phyloP scores from a whole-genome alignment of 2,797 vertebrate genomes.

The Psittacula derbiana region DNA sequence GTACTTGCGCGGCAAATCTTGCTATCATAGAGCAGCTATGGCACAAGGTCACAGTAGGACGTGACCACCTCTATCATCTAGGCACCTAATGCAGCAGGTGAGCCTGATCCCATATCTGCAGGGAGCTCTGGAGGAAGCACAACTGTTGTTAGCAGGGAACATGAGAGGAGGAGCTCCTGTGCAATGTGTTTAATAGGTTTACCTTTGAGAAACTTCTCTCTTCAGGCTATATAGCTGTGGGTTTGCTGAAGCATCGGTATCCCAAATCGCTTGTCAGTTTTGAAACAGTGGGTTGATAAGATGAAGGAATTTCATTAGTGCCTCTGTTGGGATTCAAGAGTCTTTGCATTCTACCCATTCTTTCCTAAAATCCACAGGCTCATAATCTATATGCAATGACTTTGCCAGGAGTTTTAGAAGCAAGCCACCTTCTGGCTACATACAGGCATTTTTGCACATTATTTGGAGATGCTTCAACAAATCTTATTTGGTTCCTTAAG shows the following conservation, averaged over 20 bases:
- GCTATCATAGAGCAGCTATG: fast-evolving
- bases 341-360: not conserved
- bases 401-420: not conserved
- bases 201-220: not conserved
- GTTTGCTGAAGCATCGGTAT: not conserved
- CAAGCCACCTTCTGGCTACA: not conserved
- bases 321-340: not conserved
- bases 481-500: not conserved
- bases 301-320: not conserved
- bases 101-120: not conserved
- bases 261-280: not conserved
- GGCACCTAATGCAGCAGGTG: not conserved
- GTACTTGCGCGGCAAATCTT: fast-evolving
- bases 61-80: fast-evolving
- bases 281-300: not conserved
- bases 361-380: not conserved
- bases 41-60: not conserved
- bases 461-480: not conserved
- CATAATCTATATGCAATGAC: not conserved
- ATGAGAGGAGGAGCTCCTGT: not conserved
- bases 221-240: not conserved
- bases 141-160: not conserved
- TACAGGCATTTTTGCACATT: not conserved
- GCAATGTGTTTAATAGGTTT: not conserved
- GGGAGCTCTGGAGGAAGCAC: not conserved